These are phyloP conservation scores for Aphis craccivora DNA, from an alignment of 1,140 invertebrate species.

Conservation along the genomic window DNA sequence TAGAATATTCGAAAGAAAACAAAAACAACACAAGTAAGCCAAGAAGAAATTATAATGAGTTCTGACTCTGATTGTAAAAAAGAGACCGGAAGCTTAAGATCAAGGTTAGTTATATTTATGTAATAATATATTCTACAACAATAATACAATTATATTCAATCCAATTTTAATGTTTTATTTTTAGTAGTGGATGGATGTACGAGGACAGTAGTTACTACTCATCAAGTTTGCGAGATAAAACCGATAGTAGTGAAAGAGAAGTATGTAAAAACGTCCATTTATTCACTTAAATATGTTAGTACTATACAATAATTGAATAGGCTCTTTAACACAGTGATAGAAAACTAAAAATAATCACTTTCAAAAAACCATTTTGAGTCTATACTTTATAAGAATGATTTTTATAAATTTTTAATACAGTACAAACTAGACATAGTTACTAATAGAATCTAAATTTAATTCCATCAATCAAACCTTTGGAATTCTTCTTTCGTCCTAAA, in stretches of 20 bases:
- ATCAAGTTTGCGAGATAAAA: constrained; percentile 30
- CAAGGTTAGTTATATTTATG: neutral
- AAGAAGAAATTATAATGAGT: constrained; percentile 49
- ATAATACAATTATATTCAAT: neutral
- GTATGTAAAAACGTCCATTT: neutral
- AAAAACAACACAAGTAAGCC: neutral
- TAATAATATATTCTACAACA: neutral
- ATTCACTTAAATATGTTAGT: neutral
- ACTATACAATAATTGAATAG: neutral
- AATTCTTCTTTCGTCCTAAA: no score
- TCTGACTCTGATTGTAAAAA: constrained; percentile 41
- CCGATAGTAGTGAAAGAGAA: constrained; percentile 42
- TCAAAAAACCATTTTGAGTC: neutral
- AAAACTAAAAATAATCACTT: neutral
- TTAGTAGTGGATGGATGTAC: constrained; percentile 37
- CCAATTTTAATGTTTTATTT: neutral
- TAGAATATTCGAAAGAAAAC: constrained; percentile 31
- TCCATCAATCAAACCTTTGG: no score
- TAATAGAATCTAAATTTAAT: no score
- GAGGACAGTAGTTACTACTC: constrained; percentile 48
- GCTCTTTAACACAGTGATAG: neutral
- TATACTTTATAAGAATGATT: neutral
- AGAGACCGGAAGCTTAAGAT: constrained; percentile 16
- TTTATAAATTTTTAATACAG: no score
- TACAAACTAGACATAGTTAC: no score